Evolutionary conservation across 2,797 vertebrate species (phyloP).

Genomic region (Chelon auratus): DNA sequence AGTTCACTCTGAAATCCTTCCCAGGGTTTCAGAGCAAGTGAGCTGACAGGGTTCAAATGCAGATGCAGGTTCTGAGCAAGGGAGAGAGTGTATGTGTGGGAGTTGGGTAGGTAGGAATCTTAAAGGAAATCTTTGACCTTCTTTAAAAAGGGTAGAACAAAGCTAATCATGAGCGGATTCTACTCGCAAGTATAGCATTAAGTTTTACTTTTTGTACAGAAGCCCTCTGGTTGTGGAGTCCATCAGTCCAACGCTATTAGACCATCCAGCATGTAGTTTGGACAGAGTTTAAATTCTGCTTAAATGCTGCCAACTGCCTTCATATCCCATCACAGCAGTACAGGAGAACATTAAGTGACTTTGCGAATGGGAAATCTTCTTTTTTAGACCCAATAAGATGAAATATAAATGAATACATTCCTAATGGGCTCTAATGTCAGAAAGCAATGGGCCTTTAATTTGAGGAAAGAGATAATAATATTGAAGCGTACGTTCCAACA

Average conservation of each 20-base stretch:
- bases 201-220: background rate
- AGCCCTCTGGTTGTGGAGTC: background rate
- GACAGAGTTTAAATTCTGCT: background rate
- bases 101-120: background rate
- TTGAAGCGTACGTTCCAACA: background rate
- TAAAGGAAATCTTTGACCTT: background rate
- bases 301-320: conserved; percentile 23
- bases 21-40: conserved; percentile 37
- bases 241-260: background rate
- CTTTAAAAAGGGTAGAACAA: background rate
- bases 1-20: conserved; percentile 50
- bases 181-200: background rate
- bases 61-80: conserved; percentile 10
- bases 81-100: background rate
- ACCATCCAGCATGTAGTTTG: background rate
- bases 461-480: background rate
- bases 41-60: conserved; percentile 19
- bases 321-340: background rate
- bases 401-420: conserved; percentile 16
- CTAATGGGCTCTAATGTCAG: background rate
- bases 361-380: conserved; percentile 16
- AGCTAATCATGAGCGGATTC: background rate
- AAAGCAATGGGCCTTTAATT: conserved; percentile 7
- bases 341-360: background rate
- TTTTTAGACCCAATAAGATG: background rate